phyloP scores from a whole-genome alignment of 2,888 invertebrate genomes.

The Metallyticus violacea region DNA sequence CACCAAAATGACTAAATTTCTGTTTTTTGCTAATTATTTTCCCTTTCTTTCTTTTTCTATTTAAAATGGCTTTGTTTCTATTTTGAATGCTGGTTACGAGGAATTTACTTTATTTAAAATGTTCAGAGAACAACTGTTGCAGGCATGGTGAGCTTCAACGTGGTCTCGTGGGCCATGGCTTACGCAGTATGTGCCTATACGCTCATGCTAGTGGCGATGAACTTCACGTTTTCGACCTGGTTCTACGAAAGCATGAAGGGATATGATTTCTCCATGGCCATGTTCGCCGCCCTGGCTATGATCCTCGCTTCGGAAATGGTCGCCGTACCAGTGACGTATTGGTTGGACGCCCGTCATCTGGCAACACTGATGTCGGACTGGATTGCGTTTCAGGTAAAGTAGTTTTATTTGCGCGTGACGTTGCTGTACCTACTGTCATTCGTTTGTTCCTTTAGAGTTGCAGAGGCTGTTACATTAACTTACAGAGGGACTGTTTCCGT shows the following conservation, averaged over 20 bases:
- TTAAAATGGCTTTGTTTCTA: too few species aligned
- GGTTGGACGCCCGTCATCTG: not conserved
- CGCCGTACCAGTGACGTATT: not conserved
- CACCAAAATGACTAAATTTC: too few species aligned
- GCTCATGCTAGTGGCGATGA: not conserved
- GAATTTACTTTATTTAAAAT: too few species aligned
- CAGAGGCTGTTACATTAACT: too few species aligned
- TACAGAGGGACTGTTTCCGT: too few species aligned
- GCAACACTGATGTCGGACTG: not conserved
- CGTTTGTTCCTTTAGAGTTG: too few species aligned
- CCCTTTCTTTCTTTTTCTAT: too few species aligned
- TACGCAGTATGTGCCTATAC: not conserved
- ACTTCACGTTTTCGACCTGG: not conserved
- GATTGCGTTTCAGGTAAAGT: not conserved
- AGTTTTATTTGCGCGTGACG: too few species aligned
- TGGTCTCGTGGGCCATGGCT: not conserved
- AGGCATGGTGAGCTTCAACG: not conserved
- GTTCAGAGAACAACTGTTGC: too few species aligned
- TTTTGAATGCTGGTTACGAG: too few species aligned
- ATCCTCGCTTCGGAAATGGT: not conserved
- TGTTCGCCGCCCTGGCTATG: not conserved
- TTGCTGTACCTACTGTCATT: too few species aligned
- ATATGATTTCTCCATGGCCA: not conserved
- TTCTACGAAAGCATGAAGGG: not conserved
- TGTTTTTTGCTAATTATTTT: too few species aligned